phyloP scores from a whole-genome alignment of 2,113 vertebrate genomes.

The Alligator mississippiensis region DNA sequence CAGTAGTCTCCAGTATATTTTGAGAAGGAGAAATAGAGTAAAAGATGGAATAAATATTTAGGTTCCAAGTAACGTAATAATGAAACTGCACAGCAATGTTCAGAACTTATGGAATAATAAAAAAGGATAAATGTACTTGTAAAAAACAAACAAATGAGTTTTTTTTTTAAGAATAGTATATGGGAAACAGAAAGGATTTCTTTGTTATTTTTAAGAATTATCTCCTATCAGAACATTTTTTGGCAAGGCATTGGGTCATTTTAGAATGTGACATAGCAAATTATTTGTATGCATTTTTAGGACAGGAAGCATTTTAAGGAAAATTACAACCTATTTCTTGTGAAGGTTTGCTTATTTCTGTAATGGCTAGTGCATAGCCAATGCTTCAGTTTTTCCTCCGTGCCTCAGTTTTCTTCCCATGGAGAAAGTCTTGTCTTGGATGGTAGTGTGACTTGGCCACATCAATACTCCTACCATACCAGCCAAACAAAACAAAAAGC shows the following conservation, averaged over 20 bases:
- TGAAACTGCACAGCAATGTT: not conserved
- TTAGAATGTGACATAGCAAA: constrained; percentile 10
- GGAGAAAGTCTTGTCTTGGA: not conserved
- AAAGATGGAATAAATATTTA: not conserved
- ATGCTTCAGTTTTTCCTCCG: not conserved
- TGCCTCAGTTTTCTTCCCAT: not conserved
- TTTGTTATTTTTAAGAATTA: no score
- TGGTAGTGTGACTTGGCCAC: not conserved
- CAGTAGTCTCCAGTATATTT: not conserved
- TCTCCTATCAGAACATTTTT: no score
- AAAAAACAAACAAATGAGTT: not conserved
- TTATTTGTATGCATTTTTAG: not conserved
- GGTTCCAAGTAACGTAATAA: not conserved
- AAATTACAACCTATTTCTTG: not conserved
- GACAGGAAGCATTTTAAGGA: not conserved
- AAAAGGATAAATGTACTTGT: not conserved
- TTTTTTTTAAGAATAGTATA: not conserved
- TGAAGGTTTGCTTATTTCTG: not conserved
- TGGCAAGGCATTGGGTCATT: not conserved
- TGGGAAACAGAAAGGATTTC: not conserved
- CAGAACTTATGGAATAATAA: not conserved
- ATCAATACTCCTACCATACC: not conserved
- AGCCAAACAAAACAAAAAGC: not conserved
- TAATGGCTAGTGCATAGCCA: not conserved
- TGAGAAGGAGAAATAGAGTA: not conserved